Percentiles rank a stretch among this genome's conserved stretches.
Conservation (phyloP, 2,113 vertebrate species). For the Synchiropus splendidus region DNA sequence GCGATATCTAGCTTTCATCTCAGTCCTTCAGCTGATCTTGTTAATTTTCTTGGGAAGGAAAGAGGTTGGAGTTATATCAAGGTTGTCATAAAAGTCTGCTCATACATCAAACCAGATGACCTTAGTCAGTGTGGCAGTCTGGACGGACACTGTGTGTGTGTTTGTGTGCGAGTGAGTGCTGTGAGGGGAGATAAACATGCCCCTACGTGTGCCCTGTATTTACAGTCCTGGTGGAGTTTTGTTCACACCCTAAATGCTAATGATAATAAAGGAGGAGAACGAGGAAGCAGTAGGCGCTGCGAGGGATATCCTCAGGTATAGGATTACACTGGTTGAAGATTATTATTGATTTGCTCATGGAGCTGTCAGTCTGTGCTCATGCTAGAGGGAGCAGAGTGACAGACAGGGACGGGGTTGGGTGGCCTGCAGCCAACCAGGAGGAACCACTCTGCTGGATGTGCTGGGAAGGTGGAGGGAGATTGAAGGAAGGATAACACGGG, state of each 20-base stretch:
- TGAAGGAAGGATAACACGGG: constrained; percentile 65
- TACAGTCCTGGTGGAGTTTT: not conserved
- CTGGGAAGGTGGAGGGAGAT: constrained; percentile 69
- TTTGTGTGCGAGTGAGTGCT: constrained; percentile 12
- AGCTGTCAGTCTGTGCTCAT: constrained; percentile 80
- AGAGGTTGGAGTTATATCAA: constrained; percentile 56
- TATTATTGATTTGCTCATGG: constrained; percentile 93
- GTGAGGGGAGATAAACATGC: constrained; percentile 2
- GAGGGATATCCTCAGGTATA: constrained; percentile 53
- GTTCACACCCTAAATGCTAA: not conserved
- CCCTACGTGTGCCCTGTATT: not conserved
- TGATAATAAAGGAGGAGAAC: constrained; percentile 21
- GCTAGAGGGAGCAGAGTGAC: constrained; percentile 72
- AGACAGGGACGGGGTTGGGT: constrained; percentile 88
- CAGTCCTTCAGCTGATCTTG: constrained; percentile 40
- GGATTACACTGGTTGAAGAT: constrained; percentile 84
- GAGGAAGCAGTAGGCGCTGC: constrained; percentile 36
- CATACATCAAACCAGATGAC: constrained; percentile 57
- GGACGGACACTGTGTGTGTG: constrained; percentile 30
- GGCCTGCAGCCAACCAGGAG: constrained; percentile 81
- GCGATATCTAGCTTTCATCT: not conserved
- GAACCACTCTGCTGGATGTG: constrained; percentile 86
- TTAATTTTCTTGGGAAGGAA: constrained; percentile 48
- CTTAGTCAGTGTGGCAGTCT: constrained; percentile 52
- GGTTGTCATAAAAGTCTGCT: constrained; percentile 51